phyloP scores from a whole-genome alignment of 2,797 vertebrate genomes.

The Brotula barbata region DNA sequence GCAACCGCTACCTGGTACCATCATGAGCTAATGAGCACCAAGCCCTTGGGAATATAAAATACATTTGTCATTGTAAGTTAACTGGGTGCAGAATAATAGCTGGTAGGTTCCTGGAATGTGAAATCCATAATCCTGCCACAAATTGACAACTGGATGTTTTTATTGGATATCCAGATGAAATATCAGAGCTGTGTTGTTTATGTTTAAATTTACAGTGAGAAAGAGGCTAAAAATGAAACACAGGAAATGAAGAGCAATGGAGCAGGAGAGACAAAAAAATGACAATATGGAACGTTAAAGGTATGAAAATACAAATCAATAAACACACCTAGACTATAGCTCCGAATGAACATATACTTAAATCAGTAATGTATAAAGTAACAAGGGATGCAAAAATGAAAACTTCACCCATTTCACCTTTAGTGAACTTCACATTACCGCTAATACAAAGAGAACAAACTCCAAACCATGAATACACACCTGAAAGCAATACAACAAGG shows the following conservation, averaged over 20 bases:
- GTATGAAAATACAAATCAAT: constrained; percentile 37
- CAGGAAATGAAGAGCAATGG: constrained; percentile 62
- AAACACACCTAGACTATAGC: not conserved
- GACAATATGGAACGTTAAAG: constrained; percentile 30
- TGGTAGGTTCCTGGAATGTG: not conserved
- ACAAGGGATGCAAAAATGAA: not conserved
- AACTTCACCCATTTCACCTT: not conserved
- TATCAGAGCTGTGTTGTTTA: no score
- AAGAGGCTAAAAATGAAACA: constrained; percentile 53
- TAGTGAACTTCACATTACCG: not conserved
- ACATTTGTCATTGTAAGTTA: not conserved
- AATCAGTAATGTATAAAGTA: not conserved
- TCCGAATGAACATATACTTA: not conserved
- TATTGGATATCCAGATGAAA: not conserved
- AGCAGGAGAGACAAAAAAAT: constrained; percentile 38
- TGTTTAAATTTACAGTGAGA: constrained; percentile 67
- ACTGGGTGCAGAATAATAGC: not conserved
- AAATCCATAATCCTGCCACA: not conserved
- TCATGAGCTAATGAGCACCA: constrained; percentile 17
- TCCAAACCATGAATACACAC: not conserved
- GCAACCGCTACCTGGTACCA: constrained; percentile 32
- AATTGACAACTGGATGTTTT: not conserved
- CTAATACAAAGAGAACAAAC: not conserved
- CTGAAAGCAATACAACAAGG: not conserved
- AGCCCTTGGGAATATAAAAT: not conserved